Base-by-base conservation (phyloP, 2,797 vertebrate genomes). In the Sebastes paucispinis region DNA sequence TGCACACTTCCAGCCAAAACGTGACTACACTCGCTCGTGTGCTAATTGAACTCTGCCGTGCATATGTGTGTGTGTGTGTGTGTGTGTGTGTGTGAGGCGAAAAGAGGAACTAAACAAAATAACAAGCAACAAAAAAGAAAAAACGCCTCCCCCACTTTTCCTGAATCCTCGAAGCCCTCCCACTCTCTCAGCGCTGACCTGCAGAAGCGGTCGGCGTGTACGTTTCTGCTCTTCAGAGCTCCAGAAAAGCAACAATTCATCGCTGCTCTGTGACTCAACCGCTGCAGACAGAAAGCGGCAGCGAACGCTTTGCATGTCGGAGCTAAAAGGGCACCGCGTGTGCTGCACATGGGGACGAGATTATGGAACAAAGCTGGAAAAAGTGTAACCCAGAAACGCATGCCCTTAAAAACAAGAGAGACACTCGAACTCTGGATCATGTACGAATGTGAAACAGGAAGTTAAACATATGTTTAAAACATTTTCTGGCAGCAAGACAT, bases 181-280 rank as follows among this genome's bases (percentile, higher is more conserved):
- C 66, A 50, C 83, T 80, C 79, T n/a, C 69, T 77, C 36, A 0
- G 54, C 8, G 8, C 2, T 79, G 87, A 91, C 93, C 90, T 89
- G 87, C 78, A 69, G 84, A 88, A 89, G 88, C 62, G 13, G 73
- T 12, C 54, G 0, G 24, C 69, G 64, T 14, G 79, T 34, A 34
- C 18, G 24, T 22, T 66, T 82, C 66, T 73, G 5, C 66, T 32
- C 82, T 78, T 84, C 25, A 69, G 13, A 64, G 75, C 55, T 75
- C 79, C 1, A 71, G 80, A 80, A 79, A 80, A 79, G 69, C 73
- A 77, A 63, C 80, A 67, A 75, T 47, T 77, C 73, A 75, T 18
- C 8, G 1, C 24, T 8, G 39, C 57, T 14, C 72, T 81, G 50
- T 88, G 77, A 93, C 68, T 92, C 90, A 84, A 12, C 39, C 0